phyloP scores from a whole-genome alignment of 1,140 invertebrate genomes.

The Cotesia vestalis region DNA sequence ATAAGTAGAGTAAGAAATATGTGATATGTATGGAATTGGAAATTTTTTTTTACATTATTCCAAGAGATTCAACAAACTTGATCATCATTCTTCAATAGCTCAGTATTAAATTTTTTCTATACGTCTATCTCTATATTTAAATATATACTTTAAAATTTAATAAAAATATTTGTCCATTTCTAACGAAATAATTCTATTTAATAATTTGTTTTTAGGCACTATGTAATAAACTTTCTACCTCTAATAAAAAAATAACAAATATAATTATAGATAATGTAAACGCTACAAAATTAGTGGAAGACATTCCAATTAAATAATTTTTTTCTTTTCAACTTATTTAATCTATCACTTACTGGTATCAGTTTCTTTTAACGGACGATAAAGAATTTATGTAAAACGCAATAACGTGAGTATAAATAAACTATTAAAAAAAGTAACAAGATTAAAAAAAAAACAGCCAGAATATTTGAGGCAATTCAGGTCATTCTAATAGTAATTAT shows the following conservation, averaged over 20 bases:
- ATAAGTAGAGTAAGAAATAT: constrained; percentile 14
- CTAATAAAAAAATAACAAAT: constrained; percentile 2
- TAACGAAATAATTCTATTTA: too few relatives aligned
- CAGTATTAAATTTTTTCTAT: neutral
- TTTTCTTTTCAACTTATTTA: neutral
- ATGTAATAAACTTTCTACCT: neutral
- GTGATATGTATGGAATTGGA: constrained; percentile 4
- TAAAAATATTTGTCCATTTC: too few relatives aligned
- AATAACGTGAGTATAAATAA: constrained; percentile 32
- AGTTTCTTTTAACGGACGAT: constrained; percentile 14
- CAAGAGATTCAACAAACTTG: constrained; percentile 16
- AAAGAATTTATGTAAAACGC: constrained; percentile 13
- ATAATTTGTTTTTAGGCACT: too few relatives aligned
- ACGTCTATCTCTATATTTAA: too few relatives aligned
- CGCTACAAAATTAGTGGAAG: constrained; percentile 14
- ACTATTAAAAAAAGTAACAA: constrained; percentile 33
- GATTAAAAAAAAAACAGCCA: constrained; percentile 9
- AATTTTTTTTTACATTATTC: constrained; percentile 5
- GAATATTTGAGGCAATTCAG: constrained; percentile 13
- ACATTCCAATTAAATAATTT: neutral
- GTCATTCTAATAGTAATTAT: neutral
- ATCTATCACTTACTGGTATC: constrained; percentile 23
- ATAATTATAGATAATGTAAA: neutral
- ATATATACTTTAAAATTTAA: too few relatives aligned
- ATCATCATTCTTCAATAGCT: neutral